Base-by-base conservation (phyloP, 2,797 vertebrate genomes). In the Periophthalmus magnuspinnatus region DNA sequence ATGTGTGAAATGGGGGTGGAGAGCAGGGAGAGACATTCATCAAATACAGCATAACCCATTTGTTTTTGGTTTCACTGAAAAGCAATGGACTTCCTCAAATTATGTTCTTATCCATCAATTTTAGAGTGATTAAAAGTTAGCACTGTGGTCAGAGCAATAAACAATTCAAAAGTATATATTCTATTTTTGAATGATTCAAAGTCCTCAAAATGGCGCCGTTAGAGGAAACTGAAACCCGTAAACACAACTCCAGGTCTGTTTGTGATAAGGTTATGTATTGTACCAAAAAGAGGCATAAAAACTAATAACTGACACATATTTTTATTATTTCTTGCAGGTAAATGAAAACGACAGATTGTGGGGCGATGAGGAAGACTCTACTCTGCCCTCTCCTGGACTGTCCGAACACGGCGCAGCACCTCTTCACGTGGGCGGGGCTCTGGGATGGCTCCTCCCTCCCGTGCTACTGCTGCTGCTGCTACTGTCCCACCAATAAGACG, bases 271-370 rank as follows among this genome's bases (percentile, higher is more conserved):
- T 50, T 50, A 50, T 50, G 17, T 16, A 13, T 6, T 52, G 50
- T 21, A n/a, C 48, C 48, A 24, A 22, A 24, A 9, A 14, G 9
- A 24, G 5, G 11, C 11, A 50, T 50, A 21, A 58, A 36, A 7
- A 13, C 38, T 14, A 9, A 11, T 41, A 41, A 10, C 41, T 5
- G 4, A 24, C 28, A 19, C 32, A 34, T 34, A 47, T 6, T 59
- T 65, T 0, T 6, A 1, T 13, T 11, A 5, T 61, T 68, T 60
- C 24, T 47, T 61, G 28, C 24, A 94, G 93, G 83, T 87, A 13
- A 92, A 92, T 2, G 91, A 91, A 77, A 91, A 92, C 13, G 91
- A 92, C 79, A 90, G 92, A 90, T 82, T 94, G 81, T 93, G 95
- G 88, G 89, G 82, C 1, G 93, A 91, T 0, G 87, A 89, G 13